Percentiles rank a stretch among this genome's conserved stretches.
These are phyloP conservation scores for Bucorvus abyssinicus DNA, from an alignment of 2,797 vertebrate species.

Conservation along the genomic window DNA sequence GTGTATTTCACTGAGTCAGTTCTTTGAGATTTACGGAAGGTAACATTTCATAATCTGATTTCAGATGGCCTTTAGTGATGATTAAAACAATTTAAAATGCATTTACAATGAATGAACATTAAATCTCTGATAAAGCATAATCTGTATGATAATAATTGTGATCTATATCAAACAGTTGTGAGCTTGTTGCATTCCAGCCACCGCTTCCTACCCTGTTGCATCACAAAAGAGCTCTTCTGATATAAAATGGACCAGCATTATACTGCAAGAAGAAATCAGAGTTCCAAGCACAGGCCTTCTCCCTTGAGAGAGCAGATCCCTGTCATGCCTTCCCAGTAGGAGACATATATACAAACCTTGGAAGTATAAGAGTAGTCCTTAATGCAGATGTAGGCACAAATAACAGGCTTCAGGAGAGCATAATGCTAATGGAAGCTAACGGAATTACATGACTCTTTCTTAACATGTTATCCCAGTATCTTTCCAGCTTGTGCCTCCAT, in stretches of 20 bases:
- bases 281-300: background rate
- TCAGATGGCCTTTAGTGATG: background rate
- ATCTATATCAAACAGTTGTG: background rate
- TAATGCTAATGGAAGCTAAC: background rate
- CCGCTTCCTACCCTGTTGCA: background rate
- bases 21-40: background rate
- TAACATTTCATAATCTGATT: background rate
- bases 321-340: background rate
- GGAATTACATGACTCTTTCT: background rate
- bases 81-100: background rate
- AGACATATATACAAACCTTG: background rate
- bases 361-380: background rate
- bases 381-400: background rate
- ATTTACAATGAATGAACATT: background rate
- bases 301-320: background rate
- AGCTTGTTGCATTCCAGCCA: background rate
- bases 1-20: background rate
- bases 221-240: background rate
- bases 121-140: constrained; percentile 6
- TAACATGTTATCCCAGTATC: rapidly evolving
- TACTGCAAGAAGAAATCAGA: background rate
- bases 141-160: background rate
- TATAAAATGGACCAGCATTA: background rate
- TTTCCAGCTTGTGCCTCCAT: background rate
- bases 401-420: background rate